Conservation (phyloP, 2,888 invertebrate genomes). For the Xestoiulus laeticollis region DNA sequence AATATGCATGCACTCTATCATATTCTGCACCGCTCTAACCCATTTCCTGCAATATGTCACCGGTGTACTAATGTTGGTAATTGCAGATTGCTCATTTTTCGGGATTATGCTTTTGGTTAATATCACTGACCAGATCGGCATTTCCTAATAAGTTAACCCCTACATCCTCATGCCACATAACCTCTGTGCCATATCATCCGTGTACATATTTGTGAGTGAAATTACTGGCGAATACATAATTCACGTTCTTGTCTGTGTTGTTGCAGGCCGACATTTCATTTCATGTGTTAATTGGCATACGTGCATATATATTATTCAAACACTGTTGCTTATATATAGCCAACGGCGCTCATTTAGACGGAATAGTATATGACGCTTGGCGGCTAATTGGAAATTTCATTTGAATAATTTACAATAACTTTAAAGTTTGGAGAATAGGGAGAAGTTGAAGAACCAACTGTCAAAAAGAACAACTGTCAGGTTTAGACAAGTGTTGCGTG, state of each 20-base stretch:
- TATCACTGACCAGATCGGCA: conserved; percentile 31
- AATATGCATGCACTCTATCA: conserved; percentile 25
- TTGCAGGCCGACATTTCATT: neutral
- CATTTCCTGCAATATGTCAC: conserved; percentile 39
- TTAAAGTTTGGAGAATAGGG: neutral
- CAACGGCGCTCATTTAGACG: neutral
- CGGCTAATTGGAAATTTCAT: neutral
- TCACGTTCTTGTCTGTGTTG: neutral
- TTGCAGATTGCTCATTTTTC: conserved; percentile 35
- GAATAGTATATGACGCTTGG: neutral
- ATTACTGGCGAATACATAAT: conserved; percentile 35
- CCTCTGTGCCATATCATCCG: neutral
- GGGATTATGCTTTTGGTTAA: conserved; percentile 37
- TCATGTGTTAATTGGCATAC: conserved; percentile 8
- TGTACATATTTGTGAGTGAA: conserved; percentile 22
- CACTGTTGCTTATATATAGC: neutral
- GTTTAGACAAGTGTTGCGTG: neutral
- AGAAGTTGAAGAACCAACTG: neutral
- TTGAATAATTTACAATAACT: neutral
- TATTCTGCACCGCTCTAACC: neutral
- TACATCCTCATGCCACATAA: neutral
- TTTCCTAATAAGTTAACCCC: conserved; percentile 32
- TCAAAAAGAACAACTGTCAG: no score
- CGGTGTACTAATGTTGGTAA: conserved; percentile 24
- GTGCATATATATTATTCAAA: neutral